phyloP scores from a whole-genome alignment of 2,113 vertebrate genomes.

The Cariama cristata region DNA sequence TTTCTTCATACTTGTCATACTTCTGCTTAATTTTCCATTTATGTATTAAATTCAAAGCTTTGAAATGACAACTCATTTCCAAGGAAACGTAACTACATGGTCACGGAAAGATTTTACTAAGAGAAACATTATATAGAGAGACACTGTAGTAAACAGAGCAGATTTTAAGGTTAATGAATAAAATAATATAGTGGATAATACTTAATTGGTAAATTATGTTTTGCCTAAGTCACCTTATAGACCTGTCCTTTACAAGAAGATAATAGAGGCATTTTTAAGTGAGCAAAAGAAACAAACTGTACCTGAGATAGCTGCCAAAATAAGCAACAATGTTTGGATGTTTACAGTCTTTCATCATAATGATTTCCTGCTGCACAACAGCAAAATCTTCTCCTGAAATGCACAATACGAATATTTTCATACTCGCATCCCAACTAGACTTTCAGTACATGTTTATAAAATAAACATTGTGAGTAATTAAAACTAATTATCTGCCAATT shows the following conservation, averaged over 20 bases:
- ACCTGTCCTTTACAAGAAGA: neutral
- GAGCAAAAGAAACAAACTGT: conserved; percentile 64
- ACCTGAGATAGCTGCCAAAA: conserved; percentile 99
- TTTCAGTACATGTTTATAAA: neutral
- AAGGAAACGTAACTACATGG: neutral
- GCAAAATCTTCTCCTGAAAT: conserved; percentile 97
- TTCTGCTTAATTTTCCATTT: neutral
- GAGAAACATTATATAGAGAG: neutral
- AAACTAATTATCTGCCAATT: neutral
- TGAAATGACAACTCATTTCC: neutral
- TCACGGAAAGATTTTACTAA: neutral
- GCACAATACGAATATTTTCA: conserved; percentile 58
- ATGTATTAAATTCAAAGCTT: neutral
- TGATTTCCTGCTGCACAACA: conserved; percentile 99
- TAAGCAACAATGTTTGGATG: conserved; percentile 99
- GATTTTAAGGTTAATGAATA: neutral
- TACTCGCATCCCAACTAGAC: neutral
- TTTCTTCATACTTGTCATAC: neutral
- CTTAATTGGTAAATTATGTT: neutral
- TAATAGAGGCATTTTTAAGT: neutral
- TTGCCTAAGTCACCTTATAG: neutral
- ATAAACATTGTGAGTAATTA: neutral
- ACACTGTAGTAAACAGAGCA: neutral
- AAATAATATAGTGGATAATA: neutral
- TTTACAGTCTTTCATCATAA: conserved; percentile 99